phyloP scores from a whole-genome alignment of 2,113 vertebrate species.

The Cathartes aura region DNA sequence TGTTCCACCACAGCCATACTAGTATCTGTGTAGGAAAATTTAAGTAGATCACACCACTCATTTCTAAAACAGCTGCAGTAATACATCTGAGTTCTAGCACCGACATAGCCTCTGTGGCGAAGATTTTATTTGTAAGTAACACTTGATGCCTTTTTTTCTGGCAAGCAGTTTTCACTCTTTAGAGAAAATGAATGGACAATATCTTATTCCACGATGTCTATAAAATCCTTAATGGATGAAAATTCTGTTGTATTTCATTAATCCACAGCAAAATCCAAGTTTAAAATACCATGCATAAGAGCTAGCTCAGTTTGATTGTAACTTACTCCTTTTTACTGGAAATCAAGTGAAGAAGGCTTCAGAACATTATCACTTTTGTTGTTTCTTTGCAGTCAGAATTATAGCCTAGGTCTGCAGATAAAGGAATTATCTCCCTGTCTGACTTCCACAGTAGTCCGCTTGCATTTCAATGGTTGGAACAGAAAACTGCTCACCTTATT shows the following conservation, averaged over 20 bases:
- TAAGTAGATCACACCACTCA: background rate
- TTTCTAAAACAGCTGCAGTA: background rate
- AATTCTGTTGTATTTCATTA: background rate
- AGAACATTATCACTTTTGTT: background rate
- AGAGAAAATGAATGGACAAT: background rate
- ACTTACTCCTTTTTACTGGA: background rate
- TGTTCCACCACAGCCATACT: background rate
- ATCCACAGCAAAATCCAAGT: background rate
- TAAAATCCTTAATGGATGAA: background rate
- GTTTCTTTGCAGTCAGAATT: background rate
- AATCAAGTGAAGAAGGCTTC: background rate
- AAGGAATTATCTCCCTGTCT: background rate
- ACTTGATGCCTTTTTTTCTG: background rate
- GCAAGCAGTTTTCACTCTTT: background rate
- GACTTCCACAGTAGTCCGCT: background rate
- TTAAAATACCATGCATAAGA: background rate
- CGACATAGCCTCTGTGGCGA: background rate
- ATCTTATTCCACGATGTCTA: background rate
- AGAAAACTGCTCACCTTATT: background rate
- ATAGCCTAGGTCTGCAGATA: background rate
- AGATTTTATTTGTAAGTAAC: background rate
- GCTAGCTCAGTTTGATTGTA: background rate
- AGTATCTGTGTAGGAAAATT: background rate
- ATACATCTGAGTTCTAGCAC: background rate
- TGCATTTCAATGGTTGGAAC: background rate